These are phyloP conservation scores for Bubo bubo DNA, from an alignment of 2,113 vertebrate species.

Conservation along the genomic window DNA sequence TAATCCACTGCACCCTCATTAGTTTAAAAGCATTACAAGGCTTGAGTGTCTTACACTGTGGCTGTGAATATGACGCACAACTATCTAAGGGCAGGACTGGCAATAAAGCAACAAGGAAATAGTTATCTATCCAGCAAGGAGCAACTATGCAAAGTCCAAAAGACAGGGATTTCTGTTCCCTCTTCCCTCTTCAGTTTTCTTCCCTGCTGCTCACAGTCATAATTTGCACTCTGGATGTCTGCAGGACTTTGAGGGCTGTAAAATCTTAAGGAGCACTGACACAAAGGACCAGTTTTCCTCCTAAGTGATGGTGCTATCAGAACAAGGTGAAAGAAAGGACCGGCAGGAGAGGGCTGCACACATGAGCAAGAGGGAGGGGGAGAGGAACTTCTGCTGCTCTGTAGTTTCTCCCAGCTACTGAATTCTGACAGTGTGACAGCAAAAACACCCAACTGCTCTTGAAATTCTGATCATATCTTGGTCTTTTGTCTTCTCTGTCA, in stretches of 20 bases:
- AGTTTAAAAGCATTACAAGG: background rate
- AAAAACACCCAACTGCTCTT: background rate
- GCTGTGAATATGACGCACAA: background rate
- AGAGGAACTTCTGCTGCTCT: background rate
- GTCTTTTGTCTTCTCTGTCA: background rate
- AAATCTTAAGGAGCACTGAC: background rate
- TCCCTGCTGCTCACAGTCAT: background rate
- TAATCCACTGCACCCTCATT: background rate
- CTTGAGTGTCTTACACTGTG: background rate
- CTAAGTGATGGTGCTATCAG: background rate
- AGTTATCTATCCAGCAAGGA: background rate
- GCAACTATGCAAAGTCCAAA: background rate
- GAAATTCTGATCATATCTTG: background rate
- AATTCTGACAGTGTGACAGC: background rate
- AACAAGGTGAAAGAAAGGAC: background rate
- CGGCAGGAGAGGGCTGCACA: background rate
- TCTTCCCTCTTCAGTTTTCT: background rate
- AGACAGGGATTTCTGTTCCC: background rate
- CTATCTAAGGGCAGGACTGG: background rate
- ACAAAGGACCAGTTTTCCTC: background rate
- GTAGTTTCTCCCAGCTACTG: background rate
- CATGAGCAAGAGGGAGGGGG: fast-evolving
- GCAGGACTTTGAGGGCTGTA: background rate
- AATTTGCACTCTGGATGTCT: background rate
- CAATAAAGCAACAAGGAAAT: background rate